Base-by-base conservation (phyloP, 2,888 invertebrate genomes). In the Arrhopalites spinosus region DNA sequence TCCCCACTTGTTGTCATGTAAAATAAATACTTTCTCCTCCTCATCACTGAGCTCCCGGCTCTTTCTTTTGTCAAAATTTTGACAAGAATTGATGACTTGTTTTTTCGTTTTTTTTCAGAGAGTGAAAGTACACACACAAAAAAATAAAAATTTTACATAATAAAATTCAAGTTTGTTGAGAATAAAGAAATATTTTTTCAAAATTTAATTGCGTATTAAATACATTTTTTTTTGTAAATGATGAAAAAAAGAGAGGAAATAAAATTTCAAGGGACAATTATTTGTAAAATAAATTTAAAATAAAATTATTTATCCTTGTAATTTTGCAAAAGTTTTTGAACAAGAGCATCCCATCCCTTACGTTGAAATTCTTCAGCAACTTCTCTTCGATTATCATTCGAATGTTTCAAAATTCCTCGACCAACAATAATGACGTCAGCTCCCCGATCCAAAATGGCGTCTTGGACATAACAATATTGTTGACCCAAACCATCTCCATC, bases 341-440 rank as follows among this genome's bases (percentile, higher is more conserved):
- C 74, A 8, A 75, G 67, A 59, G 68, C 63, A 15, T 29, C 86
- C 92, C 93, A 96, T 11, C 93, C 88, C 78, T 90, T 87, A 81
- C 90, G 87, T 83, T 91, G 91, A 84, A 94, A 96, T 59, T 89
- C 85, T 72, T 72, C 71, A 1, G 71, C 71, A 1, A 72, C 71
- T 45, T 72, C 71, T 43, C 71, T 89, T 36, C 92, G 90, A 84
- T 91, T 90, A 1, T 76, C 75, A 36, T 72, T 70, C 7, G 77
- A 75, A 13, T 86, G 84, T 56, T 85, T 80, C 0, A 86, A 85
- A 81, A 99, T 95, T 0, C 96, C 98, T 81, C 98, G 89, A 0
- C 98, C 98, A 0, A 99, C 97, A 13, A 99, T 96, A 36, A 94
- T 92, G 63, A 98, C 88, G 86, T 99, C 99, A 56, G 94, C 95